Percentiles rank a stretch among this genome's conserved stretches.
These are phyloP conservation scores for Acanthosepion pharaonis DNA, from an alignment of 2,888 invertebrate species.

Conservation along the genomic window DNA sequence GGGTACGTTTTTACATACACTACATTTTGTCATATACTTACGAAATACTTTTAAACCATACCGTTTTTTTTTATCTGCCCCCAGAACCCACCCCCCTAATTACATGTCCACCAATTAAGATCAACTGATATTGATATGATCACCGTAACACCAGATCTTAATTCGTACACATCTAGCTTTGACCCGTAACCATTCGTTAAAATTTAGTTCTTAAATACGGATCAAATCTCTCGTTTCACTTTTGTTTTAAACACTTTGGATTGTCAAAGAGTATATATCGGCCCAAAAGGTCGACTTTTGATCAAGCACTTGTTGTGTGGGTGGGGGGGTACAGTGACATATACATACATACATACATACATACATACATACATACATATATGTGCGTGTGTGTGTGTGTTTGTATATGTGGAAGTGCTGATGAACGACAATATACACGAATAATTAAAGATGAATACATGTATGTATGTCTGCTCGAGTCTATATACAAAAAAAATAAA, in stretches of 20 bases:
- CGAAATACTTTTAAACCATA: neutral
- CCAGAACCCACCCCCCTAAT: too few relatives aligned
- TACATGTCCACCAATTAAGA: too few relatives aligned
- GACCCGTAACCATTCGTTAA: neutral
- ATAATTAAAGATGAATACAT: neutral
- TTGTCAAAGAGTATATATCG: neutral
- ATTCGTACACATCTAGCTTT: neutral
- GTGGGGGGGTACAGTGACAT: neutral
- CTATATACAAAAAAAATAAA: neutral
- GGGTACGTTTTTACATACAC: slow-evolving; percentile 33
- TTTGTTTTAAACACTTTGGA: neutral
- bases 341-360: too few relatives aligned
- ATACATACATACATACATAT: too few relatives aligned
- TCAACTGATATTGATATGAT: too few relatives aligned
- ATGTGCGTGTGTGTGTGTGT: too few relatives aligned
- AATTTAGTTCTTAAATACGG: neutral
- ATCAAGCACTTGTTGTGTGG: neutral
- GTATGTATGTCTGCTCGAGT: neutral
- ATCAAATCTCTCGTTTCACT: neutral
- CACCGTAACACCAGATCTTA: too few relatives aligned
- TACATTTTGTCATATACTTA: neutral
- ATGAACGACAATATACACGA: neutral
- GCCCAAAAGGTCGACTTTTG: too few relatives aligned
- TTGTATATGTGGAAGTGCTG: neutral
- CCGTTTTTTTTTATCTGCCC: neutral